Evolutionary conservation across 2,113 vertebrate species (phyloP).

Genomic region (Falcunculus frontatus): DNA sequence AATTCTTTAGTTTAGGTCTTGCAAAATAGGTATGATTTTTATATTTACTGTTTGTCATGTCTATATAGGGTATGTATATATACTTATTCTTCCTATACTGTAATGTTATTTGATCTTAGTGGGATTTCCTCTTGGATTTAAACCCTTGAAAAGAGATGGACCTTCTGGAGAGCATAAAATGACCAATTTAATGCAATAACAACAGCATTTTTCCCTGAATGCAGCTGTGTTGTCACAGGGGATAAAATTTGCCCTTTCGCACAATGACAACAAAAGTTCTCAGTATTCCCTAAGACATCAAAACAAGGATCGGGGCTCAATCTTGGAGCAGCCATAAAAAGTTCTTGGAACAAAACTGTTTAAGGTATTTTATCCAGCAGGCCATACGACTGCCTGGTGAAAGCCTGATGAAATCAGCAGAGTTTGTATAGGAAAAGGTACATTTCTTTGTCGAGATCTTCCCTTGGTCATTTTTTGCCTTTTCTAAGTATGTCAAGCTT

Average conservation of each 20-base stretch:
- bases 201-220: not conserved
- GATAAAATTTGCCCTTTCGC: not conserved
- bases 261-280: not conserved
- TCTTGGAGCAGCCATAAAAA: not conserved
- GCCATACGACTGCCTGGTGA: accelerated
- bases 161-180: not conserved
- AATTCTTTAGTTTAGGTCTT: not conserved
- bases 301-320: not conserved
- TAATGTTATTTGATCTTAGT: not conserved
- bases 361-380: not conserved
- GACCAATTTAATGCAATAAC: not conserved
- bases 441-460: not conserved
- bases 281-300: not conserved
- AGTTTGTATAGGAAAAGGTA: not conserved
- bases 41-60: not conserved
- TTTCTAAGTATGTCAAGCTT: not conserved
- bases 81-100: not conserved
- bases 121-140: constrained; percentile 12
- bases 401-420: not conserved
- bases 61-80: not conserved
- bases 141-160: not conserved
- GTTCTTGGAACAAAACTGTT: not conserved
- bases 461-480: not conserved
- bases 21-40: not conserved
- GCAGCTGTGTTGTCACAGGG: not conserved